phyloP scores from a whole-genome alignment of 2,113 vertebrate genomes.

The Anthoscopus minutus region DNA sequence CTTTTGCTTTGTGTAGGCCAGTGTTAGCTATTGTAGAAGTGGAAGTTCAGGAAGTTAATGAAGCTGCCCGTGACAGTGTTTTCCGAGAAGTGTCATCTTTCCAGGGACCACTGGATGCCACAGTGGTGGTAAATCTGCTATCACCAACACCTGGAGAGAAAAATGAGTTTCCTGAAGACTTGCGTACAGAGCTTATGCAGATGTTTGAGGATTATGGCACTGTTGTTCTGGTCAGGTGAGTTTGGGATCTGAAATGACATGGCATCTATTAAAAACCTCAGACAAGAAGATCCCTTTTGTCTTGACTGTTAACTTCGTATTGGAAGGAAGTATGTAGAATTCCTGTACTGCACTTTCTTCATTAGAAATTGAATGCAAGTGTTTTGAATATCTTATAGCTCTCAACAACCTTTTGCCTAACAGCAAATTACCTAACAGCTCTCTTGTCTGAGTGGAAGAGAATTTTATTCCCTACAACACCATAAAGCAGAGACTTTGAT shows the following conservation, averaged over 20 bases:
- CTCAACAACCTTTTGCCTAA: neutral
- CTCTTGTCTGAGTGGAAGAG: neutral
- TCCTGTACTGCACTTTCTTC: neutral
- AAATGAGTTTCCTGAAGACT: constrained; percentile 74
- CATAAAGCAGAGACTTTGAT: neutral
- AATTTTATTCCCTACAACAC: neutral
- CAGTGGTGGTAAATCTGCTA: constrained; percentile 70
- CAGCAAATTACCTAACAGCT: neutral
- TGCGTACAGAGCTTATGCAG: constrained; percentile 74
- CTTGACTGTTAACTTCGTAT: neutral
- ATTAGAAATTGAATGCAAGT: neutral
- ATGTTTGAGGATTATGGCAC: constrained; percentile 73
- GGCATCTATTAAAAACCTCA: neutral
- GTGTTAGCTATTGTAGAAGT: constrained; percentile 80
- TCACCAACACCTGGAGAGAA: constrained; percentile 67
- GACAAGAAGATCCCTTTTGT: neutral
- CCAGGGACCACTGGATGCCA: constrained; percentile 79
- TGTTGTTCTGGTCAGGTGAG: constrained; percentile 75
- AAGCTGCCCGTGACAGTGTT: constrained; percentile 70
- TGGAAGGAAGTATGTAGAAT: neutral
- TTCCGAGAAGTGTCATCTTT: constrained; percentile 78
- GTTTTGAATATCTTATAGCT: neutral
- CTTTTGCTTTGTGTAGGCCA: constrained; percentile 59
- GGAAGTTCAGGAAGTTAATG: constrained; percentile 75
- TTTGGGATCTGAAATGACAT: neutral